Evolutionary conservation across 2,888 invertebrate genomes (phyloP).

Genomic region (Athalia circularis): DNA sequence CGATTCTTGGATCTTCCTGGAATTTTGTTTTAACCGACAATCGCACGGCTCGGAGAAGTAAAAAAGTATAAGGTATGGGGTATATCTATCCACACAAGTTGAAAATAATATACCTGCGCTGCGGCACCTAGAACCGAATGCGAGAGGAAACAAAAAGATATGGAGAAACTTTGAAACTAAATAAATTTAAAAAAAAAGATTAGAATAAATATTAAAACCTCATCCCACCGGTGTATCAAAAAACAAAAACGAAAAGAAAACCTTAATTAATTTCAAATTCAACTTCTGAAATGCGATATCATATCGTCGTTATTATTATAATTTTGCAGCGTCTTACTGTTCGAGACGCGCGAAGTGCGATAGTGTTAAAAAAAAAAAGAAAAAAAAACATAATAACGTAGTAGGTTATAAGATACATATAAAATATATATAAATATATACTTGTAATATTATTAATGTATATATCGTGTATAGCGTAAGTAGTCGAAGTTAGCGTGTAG

Average conservation of each 20-base stretch:
- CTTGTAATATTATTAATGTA: background rate
- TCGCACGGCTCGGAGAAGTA: constrained; percentile 13
- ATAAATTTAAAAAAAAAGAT: background rate
- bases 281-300: too few relatives aligned
- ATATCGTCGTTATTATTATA: too few relatives aligned
- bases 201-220: too few relatives aligned
- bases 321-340: too few relatives aligned
- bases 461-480: too few relatives aligned
- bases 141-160: background rate
- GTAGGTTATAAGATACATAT: background rate
- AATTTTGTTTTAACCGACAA: constrained; percentile 28
- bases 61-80: background rate
- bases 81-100: constrained; percentile 6
- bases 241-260: background rate
- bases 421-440: background rate
- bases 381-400: constrained; percentile 1
- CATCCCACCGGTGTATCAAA: too few relatives aligned
- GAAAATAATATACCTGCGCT: constrained; percentile 36
- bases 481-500: too few relatives aligned
- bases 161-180: background rate
- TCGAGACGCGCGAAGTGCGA: too few relatives aligned
- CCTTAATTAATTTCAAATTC: too few relatives aligned
- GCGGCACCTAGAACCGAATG: background rate
- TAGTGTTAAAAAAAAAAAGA: background rate
- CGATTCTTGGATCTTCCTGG: constrained; percentile 34